Conservation (phyloP, 30 jellyfish, hydroid and myxozoan species). For the Rhopilema esculentum region DNA sequence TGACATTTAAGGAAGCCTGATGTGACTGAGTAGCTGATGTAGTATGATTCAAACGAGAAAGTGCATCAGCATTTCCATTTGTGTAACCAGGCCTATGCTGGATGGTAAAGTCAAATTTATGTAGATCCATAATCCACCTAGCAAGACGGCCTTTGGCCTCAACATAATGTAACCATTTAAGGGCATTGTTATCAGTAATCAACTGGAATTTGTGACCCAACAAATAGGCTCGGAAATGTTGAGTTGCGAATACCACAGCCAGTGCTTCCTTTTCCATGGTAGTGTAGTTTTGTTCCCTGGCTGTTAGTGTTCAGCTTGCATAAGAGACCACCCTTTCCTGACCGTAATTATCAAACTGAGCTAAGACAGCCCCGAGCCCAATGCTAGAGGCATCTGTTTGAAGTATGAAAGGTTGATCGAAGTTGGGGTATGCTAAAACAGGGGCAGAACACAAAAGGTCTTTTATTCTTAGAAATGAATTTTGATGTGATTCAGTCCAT, state of each 20-base stretch:
- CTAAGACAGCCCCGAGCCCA: slow-evolving; percentile 52
- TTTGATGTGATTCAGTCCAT: slow-evolving; percentile 34
- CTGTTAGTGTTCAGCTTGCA: slow-evolving; percentile 40
- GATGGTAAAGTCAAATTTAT: slow-evolving; percentile 28
- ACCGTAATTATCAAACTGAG: slow-evolving; percentile 30
- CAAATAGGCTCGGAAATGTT: slow-evolving; percentile 50
- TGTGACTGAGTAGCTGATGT: background rate
- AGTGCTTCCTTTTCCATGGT: slow-evolving; percentile 71
- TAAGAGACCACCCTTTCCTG: slow-evolving; percentile 42
- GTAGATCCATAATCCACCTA: slow-evolving; percentile 46
- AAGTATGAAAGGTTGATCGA: slow-evolving; percentile 26
- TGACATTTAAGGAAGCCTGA: background rate
- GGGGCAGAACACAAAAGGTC: slow-evolving; percentile 52
- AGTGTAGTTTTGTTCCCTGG: slow-evolving; percentile 35
- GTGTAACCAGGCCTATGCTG: slow-evolving; percentile 42
- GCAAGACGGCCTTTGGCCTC: slow-evolving; percentile 62
- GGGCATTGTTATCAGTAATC: slow-evolving; percentile 41
- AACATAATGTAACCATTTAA: slow-evolving; percentile 39
- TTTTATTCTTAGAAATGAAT: slow-evolving; percentile 14
- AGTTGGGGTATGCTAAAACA: slow-evolving; percentile 41
- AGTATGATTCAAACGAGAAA: background rate
- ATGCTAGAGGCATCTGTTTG: slow-evolving; percentile 36
- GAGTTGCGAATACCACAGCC: slow-evolving; percentile 41
- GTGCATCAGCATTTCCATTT: slow-evolving; percentile 54
- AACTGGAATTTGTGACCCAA: slow-evolving; percentile 27